phyloP scores from a whole-genome alignment of 2,113 vertebrate species.

The Mystacornis crossleyi region DNA sequence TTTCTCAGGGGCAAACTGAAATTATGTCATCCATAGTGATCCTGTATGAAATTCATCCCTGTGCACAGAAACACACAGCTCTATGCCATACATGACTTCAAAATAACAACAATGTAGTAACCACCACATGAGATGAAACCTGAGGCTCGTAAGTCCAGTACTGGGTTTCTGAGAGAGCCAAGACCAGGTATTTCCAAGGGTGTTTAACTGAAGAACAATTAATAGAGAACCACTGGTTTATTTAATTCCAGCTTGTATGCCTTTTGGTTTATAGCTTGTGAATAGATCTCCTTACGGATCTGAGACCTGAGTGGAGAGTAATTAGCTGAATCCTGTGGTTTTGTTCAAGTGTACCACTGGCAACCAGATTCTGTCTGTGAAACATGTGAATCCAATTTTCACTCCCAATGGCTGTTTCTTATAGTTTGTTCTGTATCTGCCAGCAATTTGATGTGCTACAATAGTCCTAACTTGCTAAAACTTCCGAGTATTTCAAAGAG shows the following conservation, averaged over 20 bases:
- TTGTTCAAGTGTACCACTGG: background rate
- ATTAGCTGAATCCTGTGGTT: background rate
- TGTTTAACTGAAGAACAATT: background rate
- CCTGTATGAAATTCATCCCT: background rate
- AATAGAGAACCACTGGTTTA: background rate
- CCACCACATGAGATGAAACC: background rate
- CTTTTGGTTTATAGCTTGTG: background rate
- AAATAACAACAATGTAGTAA: background rate
- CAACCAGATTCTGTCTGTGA: background rate
- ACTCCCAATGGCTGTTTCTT: background rate
- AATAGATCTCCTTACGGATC: background rate
- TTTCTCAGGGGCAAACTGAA: background rate
- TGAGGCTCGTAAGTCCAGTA: rapidly evolving
- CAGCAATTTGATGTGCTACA: background rate
- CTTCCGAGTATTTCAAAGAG: background rate
- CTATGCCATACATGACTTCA: background rate
- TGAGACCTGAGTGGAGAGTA: background rate
- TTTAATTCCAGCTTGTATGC: background rate
- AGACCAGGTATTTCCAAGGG: background rate
- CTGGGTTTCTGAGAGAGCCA: background rate
- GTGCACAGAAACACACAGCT: background rate
- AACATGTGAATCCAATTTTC: background rate
- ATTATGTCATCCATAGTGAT: background rate
- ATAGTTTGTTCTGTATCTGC: background rate
- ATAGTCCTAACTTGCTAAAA: background rate